Percentiles rank a stretch among this genome's conserved stretches.
phyloP scores from a whole-genome alignment of 2,113 vertebrate genomes.

The Herpetotheres cachinnans region DNA sequence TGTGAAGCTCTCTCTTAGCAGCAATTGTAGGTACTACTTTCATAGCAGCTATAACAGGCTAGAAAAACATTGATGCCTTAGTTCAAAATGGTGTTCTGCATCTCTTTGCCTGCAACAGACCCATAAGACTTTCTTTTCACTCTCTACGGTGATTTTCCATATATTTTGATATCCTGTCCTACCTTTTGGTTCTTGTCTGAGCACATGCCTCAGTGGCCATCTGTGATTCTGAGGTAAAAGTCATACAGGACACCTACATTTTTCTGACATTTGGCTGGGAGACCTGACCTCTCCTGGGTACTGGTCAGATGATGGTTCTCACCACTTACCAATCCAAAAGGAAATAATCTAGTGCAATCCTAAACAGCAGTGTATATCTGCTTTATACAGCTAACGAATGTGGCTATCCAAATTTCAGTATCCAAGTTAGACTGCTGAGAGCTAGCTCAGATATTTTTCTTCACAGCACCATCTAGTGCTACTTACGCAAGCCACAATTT shows the following conservation, averaged over 20 bases:
- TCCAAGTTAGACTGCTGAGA: neutral
- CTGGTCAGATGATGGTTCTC: neutral
- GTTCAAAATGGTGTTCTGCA: accelerated
- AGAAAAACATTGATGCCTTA: neutral
- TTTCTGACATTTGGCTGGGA: neutral
- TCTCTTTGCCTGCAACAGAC: neutral
- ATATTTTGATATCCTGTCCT: neutral
- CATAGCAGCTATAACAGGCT: accelerated
- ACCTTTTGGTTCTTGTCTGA: neutral
- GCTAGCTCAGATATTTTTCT: slow-evolving; percentile 19
- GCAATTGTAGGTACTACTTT: neutral
- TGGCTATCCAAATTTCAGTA: neutral
- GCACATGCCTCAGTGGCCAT: neutral
- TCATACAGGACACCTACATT: neutral
- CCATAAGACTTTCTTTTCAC: neutral
- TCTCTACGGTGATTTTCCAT: accelerated
- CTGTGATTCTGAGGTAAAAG: neutral
- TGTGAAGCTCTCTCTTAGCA: neutral
- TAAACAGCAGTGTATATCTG: neutral
- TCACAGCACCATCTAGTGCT: slow-evolving; percentile 65
- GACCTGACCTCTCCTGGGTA: neutral
- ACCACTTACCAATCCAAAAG: neutral
- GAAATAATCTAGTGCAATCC: accelerated
- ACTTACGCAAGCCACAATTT: neutral
- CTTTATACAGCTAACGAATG: neutral